A percentile compares a stretch with the other conserved stretches of the same genome.
These are phyloP conservation scores for Camptogramma bilineatum DNA, from an alignment of 2,888 invertebrate genomes.

Conservation along the genomic window DNA sequence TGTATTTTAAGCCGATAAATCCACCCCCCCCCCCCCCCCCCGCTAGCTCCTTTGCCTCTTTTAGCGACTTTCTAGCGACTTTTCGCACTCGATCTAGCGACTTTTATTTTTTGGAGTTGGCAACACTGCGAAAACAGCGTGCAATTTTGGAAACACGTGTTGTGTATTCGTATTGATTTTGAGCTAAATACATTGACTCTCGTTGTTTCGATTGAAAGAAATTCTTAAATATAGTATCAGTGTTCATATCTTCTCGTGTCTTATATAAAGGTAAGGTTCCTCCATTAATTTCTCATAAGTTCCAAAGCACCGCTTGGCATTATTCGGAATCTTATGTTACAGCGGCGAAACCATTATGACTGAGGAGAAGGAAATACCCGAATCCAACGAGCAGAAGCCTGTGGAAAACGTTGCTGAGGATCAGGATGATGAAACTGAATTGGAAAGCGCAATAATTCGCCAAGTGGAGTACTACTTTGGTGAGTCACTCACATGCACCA, in stretches of 20 bases:
- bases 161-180: slow-evolving; percentile 12
- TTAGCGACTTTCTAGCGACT: too few relatives aligned
- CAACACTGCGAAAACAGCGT: too few relatives aligned
- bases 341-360: slow-evolving; percentile 62
- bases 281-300: background rate
- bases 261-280: slow-evolving; percentile 10
- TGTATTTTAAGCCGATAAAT: too few relatives aligned
- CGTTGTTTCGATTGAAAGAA: background rate
- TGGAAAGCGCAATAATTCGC: slow-evolving; percentile 87
- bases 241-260: background rate
- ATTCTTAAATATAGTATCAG: background rate
- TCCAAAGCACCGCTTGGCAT: background rate
- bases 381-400: slow-evolving; percentile 61
- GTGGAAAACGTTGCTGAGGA: slow-evolving; percentile 53
- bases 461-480: slow-evolving; percentile 89
- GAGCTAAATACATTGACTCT: background rate
- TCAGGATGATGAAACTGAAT: slow-evolving; percentile 59
- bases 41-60: too few relatives aligned
- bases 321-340: slow-evolving; percentile 22
- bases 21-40: too few relatives aligned
- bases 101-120: too few relatives aligned
- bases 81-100: too few relatives aligned
- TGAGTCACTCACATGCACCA: slow-evolving; percentile 50
- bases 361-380: slow-evolving; percentile 68
- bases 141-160: slow-evolving; percentile 25